Conservation (phyloP, 2,113 vertebrate genomes). For the Pelmatolapia mariae region DNA sequence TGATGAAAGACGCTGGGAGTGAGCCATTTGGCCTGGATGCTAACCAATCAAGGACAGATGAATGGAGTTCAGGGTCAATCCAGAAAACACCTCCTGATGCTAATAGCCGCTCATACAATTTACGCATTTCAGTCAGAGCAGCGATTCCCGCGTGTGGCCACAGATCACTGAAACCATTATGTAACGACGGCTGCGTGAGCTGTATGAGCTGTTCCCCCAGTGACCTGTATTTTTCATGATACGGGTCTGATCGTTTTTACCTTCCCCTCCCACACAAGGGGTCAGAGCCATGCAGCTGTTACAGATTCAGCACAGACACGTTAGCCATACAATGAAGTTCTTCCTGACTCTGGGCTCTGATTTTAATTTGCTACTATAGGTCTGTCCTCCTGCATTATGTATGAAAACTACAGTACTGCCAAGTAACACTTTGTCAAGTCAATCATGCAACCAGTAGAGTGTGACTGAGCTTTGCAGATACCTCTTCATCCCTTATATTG, state of each 20-base stretch:
- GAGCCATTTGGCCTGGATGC: conserved; percentile 39
- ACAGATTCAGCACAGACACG: not conserved
- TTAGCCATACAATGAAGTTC: not conserved
- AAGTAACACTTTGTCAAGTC: not conserved
- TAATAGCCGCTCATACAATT: conserved; percentile 7
- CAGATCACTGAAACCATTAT: conserved; percentile 11
- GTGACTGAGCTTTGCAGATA: conserved; percentile 40
- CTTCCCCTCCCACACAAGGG: not conserved
- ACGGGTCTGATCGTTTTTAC: not conserved
- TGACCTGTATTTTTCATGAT: conserved; percentile 6
- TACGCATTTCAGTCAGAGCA: not conserved
- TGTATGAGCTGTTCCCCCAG: not conserved
- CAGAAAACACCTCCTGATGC: conserved; percentile 10
- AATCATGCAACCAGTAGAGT: not conserved
- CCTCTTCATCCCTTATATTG: conserved; percentile 91
- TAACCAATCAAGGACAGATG: conserved; percentile 46
- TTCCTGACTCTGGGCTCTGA: not conserved
- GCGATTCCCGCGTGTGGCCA: not conserved
- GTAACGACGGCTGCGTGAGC: not conserved
- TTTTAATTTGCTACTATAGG: not conserved
- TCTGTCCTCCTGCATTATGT: not conserved
- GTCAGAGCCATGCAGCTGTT: not conserved
- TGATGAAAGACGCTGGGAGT: conserved; percentile 26
- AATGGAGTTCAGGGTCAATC: conserved; percentile 41
- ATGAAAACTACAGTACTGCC: not conserved